Percentiles rank a stretch among this genome's conserved stretches.
phyloP scores from a whole-genome alignment of 2,888 invertebrate species.

The Drosophila longiperda region DNA sequence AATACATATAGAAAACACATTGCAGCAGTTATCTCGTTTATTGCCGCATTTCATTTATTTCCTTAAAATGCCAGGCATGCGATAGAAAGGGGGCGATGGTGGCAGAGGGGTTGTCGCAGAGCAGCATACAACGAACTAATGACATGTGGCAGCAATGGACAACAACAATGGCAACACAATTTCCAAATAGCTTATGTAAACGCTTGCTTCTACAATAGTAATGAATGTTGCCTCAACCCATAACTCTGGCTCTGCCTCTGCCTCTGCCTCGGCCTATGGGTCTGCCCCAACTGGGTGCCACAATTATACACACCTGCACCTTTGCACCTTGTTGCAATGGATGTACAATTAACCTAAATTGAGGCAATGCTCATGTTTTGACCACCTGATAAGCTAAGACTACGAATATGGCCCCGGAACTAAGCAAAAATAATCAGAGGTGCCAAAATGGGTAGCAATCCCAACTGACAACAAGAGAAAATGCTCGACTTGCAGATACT shows the following conservation, averaged over 20 bases:
- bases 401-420: conserved; percentile 29
- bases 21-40: conserved; percentile 55
- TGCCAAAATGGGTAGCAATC: conserved; percentile 6
- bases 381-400: conserved; percentile 63
- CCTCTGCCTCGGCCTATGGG: background rate
- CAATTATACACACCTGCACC: conserved; percentile 5
- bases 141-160: conserved; percentile 46
- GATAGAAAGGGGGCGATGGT: background rate
- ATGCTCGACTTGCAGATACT: background rate
- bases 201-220: conserved; percentile 32
- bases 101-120: background rate
- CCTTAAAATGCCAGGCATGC: conserved; percentile 20
- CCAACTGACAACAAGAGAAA: background rate
- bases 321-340: conserved; percentile 37
- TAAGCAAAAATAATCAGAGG: conserved; percentile 34
- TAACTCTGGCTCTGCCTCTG: background rate
- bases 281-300: background rate
- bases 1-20: conserved; percentile 4
- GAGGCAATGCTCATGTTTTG: conserved; percentile 63
- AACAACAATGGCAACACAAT: conserved; percentile 42
- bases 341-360: conserved; percentile 77
- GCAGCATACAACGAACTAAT: conserved; percentile 41
- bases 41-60: conserved; percentile 60
- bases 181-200: conserved; percentile 54
- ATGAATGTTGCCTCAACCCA: conserved; percentile 28